Evolutionary conservation across 2,113 vertebrate species (phyloP), one percentile per base, ranked within the genome.

Genomic region (Pomatostomus ruficeps): DNA sequence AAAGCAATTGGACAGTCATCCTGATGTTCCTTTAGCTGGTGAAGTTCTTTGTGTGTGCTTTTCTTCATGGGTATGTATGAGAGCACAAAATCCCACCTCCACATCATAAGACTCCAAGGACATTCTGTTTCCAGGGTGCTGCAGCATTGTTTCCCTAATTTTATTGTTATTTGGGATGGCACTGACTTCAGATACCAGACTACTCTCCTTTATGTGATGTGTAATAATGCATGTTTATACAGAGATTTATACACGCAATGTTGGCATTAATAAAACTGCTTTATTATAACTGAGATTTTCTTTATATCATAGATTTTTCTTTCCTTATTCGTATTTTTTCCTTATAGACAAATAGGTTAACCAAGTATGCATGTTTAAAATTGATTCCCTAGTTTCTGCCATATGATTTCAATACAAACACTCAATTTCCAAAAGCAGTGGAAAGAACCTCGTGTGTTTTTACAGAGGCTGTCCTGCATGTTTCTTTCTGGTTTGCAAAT

Each of bases 351-450:
- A 83, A 65, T 8, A 65, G 4, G 14, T 72, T 62, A 86, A 70
- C 38, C 12, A 70, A 43, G 8, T 23, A 54, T 8, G 10, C 15
- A 48, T n/a, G 29, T 43, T 78, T 93, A 85, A 91, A 81, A 67
- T n/a, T 33, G 8, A 26, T 65, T 85, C n/a, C 12, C 15, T 82
- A 31, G 15, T 67, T 82, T 91, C 67, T 88, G 72, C 28, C 16
- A 28, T 61, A 66, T 20, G 10, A 85, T 58, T 26, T 74, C 62
- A 91, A 73, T 58, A 74, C 25, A 85, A 93, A 83, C 3, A 10
- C 49, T 88, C 62, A 80, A 92, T 95, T 95, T 94, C 42, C 58
- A 94, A 59, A 72, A 54, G 19, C 67, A 93, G 73, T 43, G 20
- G 80, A 70, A 85, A 90, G 36, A 91, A 55, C 11, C 54, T 70